Evolutionary conservation across 2,797 vertebrate genomes (phyloP).

Genomic region (Rallus crepitans): DNA sequence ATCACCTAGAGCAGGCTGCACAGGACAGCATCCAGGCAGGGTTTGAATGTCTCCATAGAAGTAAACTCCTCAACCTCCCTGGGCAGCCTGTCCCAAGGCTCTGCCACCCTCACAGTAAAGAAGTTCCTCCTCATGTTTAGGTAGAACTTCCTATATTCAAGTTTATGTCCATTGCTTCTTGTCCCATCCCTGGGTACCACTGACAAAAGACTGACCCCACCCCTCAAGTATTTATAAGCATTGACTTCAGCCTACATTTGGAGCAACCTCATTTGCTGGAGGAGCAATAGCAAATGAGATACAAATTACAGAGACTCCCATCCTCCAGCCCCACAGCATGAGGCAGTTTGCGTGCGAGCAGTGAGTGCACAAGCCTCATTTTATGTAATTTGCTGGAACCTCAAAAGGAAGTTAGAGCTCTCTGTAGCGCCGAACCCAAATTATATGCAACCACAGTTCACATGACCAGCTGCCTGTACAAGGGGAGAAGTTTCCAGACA

Average conservation of each 20-base stretch:
- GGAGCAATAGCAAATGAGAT: not conserved
- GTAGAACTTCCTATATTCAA: too few species aligned
- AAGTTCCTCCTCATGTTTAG: too few species aligned
- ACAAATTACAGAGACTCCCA: not conserved
- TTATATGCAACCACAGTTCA: not conserved
- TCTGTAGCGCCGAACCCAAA: not conserved
- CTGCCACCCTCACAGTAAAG: too few species aligned
- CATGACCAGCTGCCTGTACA: not conserved
- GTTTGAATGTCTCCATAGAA: too few species aligned
- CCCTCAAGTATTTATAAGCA: too few species aligned
- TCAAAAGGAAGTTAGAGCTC: conserved; percentile 2
- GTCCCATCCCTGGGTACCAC: too few species aligned
- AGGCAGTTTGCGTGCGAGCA: not conserved
- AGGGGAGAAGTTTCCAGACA: not conserved
- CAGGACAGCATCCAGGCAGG: too few species aligned
- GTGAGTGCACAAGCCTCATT: not conserved
- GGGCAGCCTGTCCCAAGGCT: too few species aligned
- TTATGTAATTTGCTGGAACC: not conserved
- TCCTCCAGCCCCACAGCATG: not conserved
- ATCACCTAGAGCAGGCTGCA: too few species aligned
- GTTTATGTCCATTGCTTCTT: too few species aligned
- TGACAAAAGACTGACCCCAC: too few species aligned
- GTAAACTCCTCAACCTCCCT: too few species aligned
- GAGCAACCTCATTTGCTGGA: not conserved
- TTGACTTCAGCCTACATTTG: not conserved